Percentiles rank a stretch among this genome's conserved stretches.
Conservation (phyloP, 1,140 invertebrate genomes). For the Samia ricini region DNA sequence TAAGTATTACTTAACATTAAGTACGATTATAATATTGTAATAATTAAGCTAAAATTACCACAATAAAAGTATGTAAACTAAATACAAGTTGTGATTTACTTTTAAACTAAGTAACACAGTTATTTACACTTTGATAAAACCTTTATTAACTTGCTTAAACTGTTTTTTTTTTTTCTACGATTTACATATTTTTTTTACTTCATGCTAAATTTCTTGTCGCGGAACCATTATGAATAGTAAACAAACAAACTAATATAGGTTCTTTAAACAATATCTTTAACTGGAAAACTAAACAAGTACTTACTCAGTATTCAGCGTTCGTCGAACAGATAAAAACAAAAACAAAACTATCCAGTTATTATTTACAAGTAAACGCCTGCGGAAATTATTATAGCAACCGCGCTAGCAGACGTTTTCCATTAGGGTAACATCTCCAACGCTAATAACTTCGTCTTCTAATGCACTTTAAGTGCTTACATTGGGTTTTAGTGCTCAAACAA, state of each 20-base stretch:
- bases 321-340: neutral
- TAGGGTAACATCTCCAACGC: conserved; percentile 31
- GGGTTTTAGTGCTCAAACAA: conserved; percentile 8
- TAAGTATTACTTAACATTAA: no score
- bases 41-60: no score
- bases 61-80: neutral
- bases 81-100: neutral
- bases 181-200: neutral
- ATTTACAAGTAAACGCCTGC: conserved; percentile 19
- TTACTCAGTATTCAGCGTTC: no score
- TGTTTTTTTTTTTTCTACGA: neutral
- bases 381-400: conserved; percentile 32
- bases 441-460: conserved; percentile 46
- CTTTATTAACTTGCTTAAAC: neutral
- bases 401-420: conserved; percentile 33
- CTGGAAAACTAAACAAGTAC: neutral
- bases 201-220: neutral
- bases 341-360: neutral
- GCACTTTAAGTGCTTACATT: conserved; percentile 24
- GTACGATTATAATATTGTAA: no score
- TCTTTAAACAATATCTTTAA: neutral
- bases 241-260: neutral
- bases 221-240: neutral
- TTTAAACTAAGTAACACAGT: conserved; percentile 39
- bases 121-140: conserved; percentile 25